Evolutionary conservation across 1,140 invertebrate species (phyloP), one percentile per base, ranked within the genome.

Genomic region (Aporrectodea caliginosa): DNA sequence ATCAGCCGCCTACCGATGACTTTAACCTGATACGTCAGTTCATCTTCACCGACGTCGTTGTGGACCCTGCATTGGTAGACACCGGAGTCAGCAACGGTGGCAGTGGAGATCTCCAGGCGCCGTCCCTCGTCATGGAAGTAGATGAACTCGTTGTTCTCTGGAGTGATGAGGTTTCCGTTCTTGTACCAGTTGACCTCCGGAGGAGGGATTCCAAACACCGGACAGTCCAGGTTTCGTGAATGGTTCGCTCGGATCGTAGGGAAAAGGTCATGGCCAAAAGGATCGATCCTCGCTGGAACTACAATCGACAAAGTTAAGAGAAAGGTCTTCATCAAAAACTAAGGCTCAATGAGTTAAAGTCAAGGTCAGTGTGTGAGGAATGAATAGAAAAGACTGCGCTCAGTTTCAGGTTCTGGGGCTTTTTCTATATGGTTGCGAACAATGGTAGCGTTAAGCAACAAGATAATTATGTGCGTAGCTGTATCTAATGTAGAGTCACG

Each of bases 141-240:
- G 32, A 80, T 77, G 69, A 78, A 29, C 22, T 69, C 84, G 14
- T 80, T 35, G 31, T 27, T 34, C 82, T 83, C 27, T 16, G 82
- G 69, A 68, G 84, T 82, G 6, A 87, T 80, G 43, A 83, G 76
- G 16, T 83, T 70, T 0, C 82, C 81, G 77, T 87, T 82, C 78
- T 84, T 85, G 31, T 74, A 84, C 90, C 90, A 91, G 1, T 81
- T 83, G 69, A 91, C 87, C 12, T 84, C 83, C 35, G 90, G 89
- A 29, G 77, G 79, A 12, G 90, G 90, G 78, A 88, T 87, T 2
- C 90, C 90, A 69, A 83, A 83, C 2, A 88, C 89, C 14, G 85
- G 85, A 79, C 90, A 91, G 69, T 87, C 86, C 1, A 91, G 80
- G 1, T 84, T 82, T 1, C 88, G 79, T 12, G 88, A 84, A 34